Conservation (phyloP, 2,113 vertebrate species). For the Copsychus sechellarum region DNA sequence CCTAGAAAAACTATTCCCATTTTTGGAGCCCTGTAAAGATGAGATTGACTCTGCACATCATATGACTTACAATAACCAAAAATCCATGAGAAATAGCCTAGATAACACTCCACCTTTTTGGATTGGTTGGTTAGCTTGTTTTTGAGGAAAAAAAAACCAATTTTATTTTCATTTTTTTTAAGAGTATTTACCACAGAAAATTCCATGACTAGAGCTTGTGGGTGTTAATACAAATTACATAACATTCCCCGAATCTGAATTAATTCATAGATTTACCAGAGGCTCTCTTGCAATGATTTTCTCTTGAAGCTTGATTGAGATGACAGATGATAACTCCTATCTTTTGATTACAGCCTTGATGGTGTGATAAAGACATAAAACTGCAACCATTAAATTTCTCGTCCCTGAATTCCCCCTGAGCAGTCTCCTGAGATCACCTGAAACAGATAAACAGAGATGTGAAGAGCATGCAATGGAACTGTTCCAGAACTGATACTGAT, state of each 20-base stretch:
- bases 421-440: conserved; percentile 32
- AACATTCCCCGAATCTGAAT: neutral
- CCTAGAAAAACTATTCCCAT: neutral
- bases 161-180: neutral
- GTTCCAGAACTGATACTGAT: conserved; percentile 26
- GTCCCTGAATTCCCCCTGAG: conserved; percentile 34
- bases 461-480: conserved; percentile 4
- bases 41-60: neutral
- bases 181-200: neutral
- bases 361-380: conserved; percentile 37
- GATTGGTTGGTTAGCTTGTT: neutral
- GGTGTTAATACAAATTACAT: neutral
- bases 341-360: neutral
- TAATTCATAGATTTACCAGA: conserved; percentile 25
- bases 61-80: neutral
- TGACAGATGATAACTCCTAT: neutral
- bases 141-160: neutral
- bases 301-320: neutral
- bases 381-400: neutral
- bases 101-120: neutral
- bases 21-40: neutral
- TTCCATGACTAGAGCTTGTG: neutral
- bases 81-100: neutral
- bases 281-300: neutral
- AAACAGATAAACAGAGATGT: conserved; percentile 37